Conservation (phyloP, 2,797 vertebrate species). For the Chaenodraco wilsoni region DNA sequence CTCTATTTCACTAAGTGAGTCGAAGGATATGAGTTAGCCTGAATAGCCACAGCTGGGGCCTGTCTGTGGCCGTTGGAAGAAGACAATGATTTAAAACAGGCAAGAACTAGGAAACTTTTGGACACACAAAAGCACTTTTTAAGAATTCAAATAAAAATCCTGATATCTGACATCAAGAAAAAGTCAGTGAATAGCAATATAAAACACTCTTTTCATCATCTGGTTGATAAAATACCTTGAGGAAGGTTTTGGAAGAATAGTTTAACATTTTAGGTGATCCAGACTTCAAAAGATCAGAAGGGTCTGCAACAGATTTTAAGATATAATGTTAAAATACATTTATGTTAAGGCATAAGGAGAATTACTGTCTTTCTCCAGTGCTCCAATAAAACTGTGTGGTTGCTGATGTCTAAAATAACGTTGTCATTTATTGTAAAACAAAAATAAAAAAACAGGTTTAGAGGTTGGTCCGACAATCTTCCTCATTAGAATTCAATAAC, state of each 20-base stretch:
- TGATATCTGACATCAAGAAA: conserved; percentile 31
- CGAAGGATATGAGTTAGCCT: conserved; percentile 58
- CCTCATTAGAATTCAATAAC: neutral
- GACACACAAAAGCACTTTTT: neutral
- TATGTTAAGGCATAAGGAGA: neutral
- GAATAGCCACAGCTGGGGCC: conserved; percentile 45
- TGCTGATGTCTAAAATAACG: neutral
- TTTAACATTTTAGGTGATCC: conserved; percentile 1
- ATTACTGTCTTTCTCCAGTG: neutral
- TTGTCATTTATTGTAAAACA: no score
- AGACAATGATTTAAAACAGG: conserved; percentile 58
- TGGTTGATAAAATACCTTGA: conserved; percentile 24
- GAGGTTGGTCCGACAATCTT: neutral
- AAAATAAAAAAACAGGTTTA: neutral
- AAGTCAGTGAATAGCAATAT: neutral
- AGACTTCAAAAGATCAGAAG: neutral
- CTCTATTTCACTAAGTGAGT: conserved; percentile 53
- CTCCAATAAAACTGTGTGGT: neutral
- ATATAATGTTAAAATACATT: conserved; percentile 1
- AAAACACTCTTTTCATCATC: conserved; percentile 20
- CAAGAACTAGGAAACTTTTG: conserved; percentile 33
- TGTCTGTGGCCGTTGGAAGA: conserved; percentile 35
- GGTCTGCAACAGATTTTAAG: neutral
- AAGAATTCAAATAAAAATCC: conserved; percentile 30
- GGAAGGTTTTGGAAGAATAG: neutral